Percentiles rank a stretch among this genome's conserved stretches.
Conservation (phyloP, 2,888 invertebrate species). For the Synergus laeviventris region DNA sequence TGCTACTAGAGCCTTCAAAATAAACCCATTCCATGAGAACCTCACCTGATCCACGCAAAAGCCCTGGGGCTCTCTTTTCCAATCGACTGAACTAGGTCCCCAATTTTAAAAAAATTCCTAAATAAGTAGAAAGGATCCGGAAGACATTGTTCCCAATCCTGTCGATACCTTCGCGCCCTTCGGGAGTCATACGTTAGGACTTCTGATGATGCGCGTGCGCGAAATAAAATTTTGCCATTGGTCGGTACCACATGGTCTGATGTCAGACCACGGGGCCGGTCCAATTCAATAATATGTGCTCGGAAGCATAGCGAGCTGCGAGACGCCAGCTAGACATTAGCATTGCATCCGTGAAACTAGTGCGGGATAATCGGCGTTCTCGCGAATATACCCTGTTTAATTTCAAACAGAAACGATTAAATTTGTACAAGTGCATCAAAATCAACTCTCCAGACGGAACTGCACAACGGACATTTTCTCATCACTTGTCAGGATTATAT, state of each 20-base stretch:
- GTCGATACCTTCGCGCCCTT: neutral
- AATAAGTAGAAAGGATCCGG: neutral
- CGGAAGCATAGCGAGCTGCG: conserved; percentile 62
- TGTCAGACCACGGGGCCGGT: conserved; percentile 83
- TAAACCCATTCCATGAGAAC: neutral
- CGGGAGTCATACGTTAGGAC: conserved; percentile 24
- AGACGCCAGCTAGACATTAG: conserved; percentile 69
- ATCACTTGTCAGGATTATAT: conserved; percentile 58
- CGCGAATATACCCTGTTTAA: conserved; percentile 14
- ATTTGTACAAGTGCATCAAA: conserved; percentile 26
- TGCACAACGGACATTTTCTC: neutral
- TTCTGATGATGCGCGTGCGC: conserved; percentile 66
- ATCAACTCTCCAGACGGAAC: neutral
- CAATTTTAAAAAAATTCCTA: neutral
- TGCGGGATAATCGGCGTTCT: conserved; percentile 43
- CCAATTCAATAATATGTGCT: conserved; percentile 75
- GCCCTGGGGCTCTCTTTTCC: neutral
- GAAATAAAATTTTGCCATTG: conserved; percentile 78
- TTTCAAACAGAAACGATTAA: conserved; percentile 12
- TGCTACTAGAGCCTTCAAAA: neutral
- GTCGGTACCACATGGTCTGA: conserved; percentile 85
- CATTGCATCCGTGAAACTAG: conserved; percentile 56
- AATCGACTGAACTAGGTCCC: neutral
- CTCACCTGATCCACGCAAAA: neutral
- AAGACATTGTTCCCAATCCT: neutral